Evolutionary conservation across 92 coral and sea anemone species (phyloP).

Genomic region (Nematostella vectensis): DNA sequence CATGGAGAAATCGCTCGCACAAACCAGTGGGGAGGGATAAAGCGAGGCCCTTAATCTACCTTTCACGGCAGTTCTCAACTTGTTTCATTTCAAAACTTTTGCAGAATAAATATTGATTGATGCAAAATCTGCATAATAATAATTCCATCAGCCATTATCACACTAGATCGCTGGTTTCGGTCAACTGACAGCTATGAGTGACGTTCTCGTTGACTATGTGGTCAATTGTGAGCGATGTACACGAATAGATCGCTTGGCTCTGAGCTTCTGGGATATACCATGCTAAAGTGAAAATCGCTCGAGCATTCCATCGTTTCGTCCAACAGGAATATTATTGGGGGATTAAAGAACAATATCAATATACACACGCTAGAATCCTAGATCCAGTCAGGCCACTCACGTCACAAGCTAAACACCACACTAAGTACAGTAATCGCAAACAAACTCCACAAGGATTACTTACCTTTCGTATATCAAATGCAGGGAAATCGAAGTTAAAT

Average conservation of each 20-base stretch:
- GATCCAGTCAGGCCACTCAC: not conserved
- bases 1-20: not conserved
- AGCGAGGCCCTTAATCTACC: not conserved
- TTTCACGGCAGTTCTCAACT: not conserved
- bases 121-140: not conserved
- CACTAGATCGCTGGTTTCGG: too few species aligned
- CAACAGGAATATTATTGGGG: not conserved
- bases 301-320: not conserved
- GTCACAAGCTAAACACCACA: not conserved
- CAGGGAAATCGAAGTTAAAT: too few species aligned
- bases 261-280: too few species aligned
- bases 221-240: too few species aligned
- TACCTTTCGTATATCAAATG: too few species aligned
- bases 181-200: too few species aligned
- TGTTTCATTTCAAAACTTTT: not conserved
- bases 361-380: not conserved
- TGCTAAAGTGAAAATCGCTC: too few species aligned
- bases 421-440: too few species aligned
- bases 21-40: not conserved
- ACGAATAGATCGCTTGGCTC: too few species aligned
- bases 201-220: too few species aligned
- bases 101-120: not conserved
- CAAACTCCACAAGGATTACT: too few species aligned
- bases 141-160: too few species aligned
- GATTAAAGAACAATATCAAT: not conserved